Evolutionary conservation across 2,113 vertebrate species (phyloP).

Genomic region (Oriolus oriolus): DNA sequence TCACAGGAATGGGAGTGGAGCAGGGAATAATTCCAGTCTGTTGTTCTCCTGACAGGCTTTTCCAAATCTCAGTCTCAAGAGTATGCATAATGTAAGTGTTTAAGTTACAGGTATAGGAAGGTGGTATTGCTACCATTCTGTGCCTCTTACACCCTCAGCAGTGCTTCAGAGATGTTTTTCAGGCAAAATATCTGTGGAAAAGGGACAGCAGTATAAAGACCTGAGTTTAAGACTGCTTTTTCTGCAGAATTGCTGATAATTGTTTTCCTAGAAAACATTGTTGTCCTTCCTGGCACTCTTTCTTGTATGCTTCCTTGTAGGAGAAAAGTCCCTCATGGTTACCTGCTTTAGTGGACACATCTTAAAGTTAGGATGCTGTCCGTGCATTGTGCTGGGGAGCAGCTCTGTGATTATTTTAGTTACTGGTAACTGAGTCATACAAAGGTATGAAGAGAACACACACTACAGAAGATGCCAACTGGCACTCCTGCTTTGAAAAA

Average conservation of each 20-base stretch:
- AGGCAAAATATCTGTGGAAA: not conserved
- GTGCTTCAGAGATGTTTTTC: not conserved
- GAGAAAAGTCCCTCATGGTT: not conserved
- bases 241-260: not conserved
- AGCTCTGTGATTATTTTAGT: conserved; percentile 17
- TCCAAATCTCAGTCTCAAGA: not conserved
- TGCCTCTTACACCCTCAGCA: not conserved
- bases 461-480: conserved; percentile 21
- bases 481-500: conserved; percentile 20
- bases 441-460: conserved; percentile 10
- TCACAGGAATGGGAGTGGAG: not conserved
- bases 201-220: not conserved
- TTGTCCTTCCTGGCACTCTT: not conserved
- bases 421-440: not conserved
- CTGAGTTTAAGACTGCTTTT: not conserved
- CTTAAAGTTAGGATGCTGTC: not conserved
- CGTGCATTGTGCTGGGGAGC: not conserved
- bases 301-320: not conserved
- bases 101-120: not conserved
- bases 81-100: not conserved
- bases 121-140: not conserved
- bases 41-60: not conserved
- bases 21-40: not conserved
- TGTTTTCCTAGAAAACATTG: not conserved
- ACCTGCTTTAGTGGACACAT: not conserved